Evolutionary conservation across 2,797 vertebrate species (phyloP), one percentile per base, ranked within the genome.

Genomic region (Erpetoichthys calabaricus): DNA sequence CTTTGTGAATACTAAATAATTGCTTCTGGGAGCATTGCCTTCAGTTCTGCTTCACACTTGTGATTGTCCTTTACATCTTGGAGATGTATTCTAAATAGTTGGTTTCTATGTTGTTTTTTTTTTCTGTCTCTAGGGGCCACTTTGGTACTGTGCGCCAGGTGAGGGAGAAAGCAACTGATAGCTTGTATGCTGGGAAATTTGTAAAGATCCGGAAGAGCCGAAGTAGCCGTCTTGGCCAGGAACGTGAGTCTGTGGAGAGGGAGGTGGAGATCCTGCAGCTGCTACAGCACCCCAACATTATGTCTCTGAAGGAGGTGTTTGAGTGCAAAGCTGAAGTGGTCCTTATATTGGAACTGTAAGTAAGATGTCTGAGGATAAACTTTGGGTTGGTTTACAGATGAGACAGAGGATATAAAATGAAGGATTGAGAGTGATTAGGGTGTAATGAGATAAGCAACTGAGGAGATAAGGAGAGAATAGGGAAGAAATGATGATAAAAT

Each of bases 291-390:
- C 74, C 83, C 45, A 84, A 80, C 67, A 70, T 89, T 56, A 76
- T 89, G 68, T 59, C 47, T 7, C 75, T 89, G 10, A 75, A 74
- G 4, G 74, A 92, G 3, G 75, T 90, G 56, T 92, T 91, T 0
- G 68, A 84, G 70, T 80, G 85, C 74, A 70, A 72, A 7, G 73
- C 80, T 0, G 83, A 92, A 71, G 69, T 84, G 76, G 86, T 88
- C 57, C 82, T 85, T 2, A 60, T 92, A 46, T 65, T 89, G 70
- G 89, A 91, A 70, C 79, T 89, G 86, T 91, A 70, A 83, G 90
- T 80, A 42, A 2, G 46, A 6, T 8, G 25, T 6, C 45, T 47
- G 8, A 56, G 58, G 46, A 25, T 25, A 25, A 25, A 25, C 25
- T 25, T 25, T 25, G 25, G 58, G 42, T 10, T 8, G 53, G 4